phyloP scores from a whole-genome alignment of 2,113 vertebrate species.

The Lichenostomus cassidix region DNA sequence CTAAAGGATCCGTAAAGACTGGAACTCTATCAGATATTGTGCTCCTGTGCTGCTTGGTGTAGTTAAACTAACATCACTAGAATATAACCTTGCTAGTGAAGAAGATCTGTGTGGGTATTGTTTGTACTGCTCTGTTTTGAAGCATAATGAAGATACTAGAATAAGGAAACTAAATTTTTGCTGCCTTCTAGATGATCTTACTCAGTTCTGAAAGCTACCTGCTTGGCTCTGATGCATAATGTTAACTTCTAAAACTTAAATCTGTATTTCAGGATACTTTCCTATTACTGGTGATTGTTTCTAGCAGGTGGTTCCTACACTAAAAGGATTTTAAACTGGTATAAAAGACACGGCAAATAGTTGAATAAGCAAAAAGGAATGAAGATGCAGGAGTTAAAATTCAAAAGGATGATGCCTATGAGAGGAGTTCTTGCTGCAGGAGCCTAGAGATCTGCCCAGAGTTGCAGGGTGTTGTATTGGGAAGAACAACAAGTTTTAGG shows the following conservation, averaged over 20 bases:
- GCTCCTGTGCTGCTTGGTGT: neutral
- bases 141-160: neutral
- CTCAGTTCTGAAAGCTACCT: neutral
- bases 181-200: neutral
- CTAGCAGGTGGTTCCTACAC: neutral
- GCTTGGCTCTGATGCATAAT: neutral
- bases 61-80: neutral
- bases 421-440: neutral
- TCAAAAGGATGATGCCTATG: neutral
- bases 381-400: neutral
- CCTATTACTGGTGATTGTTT: neutral
- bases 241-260: neutral
- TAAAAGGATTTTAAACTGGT: neutral
- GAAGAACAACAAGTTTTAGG: neutral
- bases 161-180: neutral
- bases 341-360: neutral
- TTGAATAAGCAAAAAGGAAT: neutral
- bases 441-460: neutral
- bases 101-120: neutral
- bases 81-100: fast-evolving
- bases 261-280: neutral
- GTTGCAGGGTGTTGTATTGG: fast-evolving
- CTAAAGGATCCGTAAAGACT: neutral
- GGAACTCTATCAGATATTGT: neutral
- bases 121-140: neutral